Evolutionary conservation across 2,888 invertebrate species (phyloP).

Genomic region (Carpatolechia fugitivella): DNA sequence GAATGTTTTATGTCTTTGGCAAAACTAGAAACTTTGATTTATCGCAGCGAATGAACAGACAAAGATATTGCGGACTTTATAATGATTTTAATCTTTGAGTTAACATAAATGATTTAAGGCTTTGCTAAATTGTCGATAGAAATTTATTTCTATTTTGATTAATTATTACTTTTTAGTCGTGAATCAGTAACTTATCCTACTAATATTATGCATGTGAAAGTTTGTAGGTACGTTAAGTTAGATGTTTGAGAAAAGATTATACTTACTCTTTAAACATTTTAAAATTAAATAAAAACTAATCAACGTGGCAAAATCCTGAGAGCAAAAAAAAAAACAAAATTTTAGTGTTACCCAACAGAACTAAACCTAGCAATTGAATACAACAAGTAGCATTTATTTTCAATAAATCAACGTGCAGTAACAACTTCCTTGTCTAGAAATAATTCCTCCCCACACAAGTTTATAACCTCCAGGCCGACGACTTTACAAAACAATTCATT

Average conservation of each 20-base stretch:
- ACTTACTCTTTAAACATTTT: too few species aligned
- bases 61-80: not conserved
- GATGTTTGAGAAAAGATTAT: too few species aligned
- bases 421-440: conserved; percentile 4
- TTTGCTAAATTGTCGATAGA: not conserved
- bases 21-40: conserved; percentile 3
- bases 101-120: not conserved
- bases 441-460: not conserved
- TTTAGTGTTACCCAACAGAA: not conserved
- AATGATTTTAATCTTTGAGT: not conserved
- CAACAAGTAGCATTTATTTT: not conserved
- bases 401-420: not conserved
- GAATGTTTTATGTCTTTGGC: conserved; percentile 5
- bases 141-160: too few species aligned
- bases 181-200: too few species aligned
- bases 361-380: not conserved
- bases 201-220: too few species aligned
- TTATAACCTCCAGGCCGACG: not conserved
- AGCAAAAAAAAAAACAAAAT: too few species aligned
- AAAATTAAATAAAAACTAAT: too few species aligned
- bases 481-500: conserved; percentile 26
- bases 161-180: too few species aligned
- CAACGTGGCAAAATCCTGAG: too few species aligned
- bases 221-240: too few species aligned
- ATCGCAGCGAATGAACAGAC: not conserved